These are phyloP conservation scores for Chaetorhynchus papuensis DNA, from an alignment of 2,113 vertebrate species.

Conservation along the genomic window DNA sequence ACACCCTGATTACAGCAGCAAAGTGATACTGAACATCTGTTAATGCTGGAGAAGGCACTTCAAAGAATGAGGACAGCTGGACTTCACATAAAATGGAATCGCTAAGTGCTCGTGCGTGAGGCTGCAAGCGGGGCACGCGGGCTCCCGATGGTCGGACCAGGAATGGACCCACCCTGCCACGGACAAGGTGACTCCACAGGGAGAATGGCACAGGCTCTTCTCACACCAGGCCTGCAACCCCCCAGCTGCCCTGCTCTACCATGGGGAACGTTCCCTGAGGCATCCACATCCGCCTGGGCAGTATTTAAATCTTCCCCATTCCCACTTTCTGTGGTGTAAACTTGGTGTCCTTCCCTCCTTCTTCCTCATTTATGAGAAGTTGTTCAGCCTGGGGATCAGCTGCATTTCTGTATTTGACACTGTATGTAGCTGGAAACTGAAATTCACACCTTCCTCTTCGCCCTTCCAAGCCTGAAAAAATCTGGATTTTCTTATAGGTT, in stretches of 20 bases:
- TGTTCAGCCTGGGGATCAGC: not conserved
- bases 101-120: not conserved
- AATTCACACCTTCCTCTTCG: constrained; percentile 10
- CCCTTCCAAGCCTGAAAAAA: not conserved
- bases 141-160: not conserved
- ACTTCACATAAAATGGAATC: constrained; percentile 8
- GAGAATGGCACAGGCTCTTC: not conserved
- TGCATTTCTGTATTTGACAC: not conserved
- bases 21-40: constrained; percentile 59
- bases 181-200: not conserved
- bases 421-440: not conserved
- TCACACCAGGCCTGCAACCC: not conserved
- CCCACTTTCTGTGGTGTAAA: not conserved
- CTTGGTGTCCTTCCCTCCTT: not conserved
- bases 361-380: not conserved
- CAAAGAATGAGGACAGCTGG: constrained; percentile 57
- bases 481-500: constrained; percentile 19
- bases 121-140: not conserved
- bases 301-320: not conserved
- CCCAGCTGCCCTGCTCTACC: not conserved
- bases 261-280: not conserved
- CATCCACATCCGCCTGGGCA: accelerated
- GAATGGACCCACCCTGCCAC: not conserved
- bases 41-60: constrained; percentile 47
- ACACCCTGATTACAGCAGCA: constrained; percentile 41